Percentiles rank a stretch among this genome's conserved stretches.
Evolutionary conservation across 2,113 vertebrate species (phyloP).

Genomic region (Chloropsis hardwickii): DNA sequence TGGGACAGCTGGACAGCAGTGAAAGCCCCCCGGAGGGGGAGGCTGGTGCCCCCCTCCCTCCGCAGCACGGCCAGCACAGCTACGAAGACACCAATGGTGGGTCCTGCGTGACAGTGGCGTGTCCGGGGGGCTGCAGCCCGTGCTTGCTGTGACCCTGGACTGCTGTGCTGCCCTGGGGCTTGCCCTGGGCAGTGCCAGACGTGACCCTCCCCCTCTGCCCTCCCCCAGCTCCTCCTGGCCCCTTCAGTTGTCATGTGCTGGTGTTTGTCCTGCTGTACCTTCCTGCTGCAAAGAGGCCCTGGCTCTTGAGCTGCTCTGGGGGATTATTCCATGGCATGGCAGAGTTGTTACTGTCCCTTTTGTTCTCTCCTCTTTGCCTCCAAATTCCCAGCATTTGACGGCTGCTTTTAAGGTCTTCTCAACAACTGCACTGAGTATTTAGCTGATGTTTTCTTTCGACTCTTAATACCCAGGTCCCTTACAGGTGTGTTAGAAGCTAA

Average conservation of each 20-base stretch:
- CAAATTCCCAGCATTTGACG: background rate
- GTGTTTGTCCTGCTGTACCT: background rate
- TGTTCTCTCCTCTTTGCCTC: background rate
- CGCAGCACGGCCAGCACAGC: conserved; percentile 59
- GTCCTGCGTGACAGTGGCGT: conserved; percentile 24
- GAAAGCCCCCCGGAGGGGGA: conserved; percentile 79
- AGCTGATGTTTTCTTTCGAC: background rate
- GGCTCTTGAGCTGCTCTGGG: background rate
- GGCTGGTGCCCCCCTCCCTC: conserved; percentile 64
- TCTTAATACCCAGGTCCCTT: background rate
- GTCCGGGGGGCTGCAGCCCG: background rate
- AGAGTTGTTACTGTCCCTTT: background rate
- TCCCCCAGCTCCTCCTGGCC: background rate
- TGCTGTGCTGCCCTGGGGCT: background rate
- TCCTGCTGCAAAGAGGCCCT: background rate
- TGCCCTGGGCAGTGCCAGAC: background rate
- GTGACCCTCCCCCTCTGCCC: background rate
- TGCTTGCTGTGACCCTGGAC: background rate
- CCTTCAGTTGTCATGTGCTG: background rate
- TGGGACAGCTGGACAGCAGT: conserved; percentile 92
- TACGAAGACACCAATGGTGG: conserved; percentile 78
- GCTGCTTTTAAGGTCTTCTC: background rate
- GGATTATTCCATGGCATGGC: background rate
- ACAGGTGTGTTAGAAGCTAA: background rate
- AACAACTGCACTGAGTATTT: background rate